These are phyloP conservation scores for Tinamus guttatus DNA, from an alignment of 2,113 vertebrate species.

Conservation along the genomic window DNA sequence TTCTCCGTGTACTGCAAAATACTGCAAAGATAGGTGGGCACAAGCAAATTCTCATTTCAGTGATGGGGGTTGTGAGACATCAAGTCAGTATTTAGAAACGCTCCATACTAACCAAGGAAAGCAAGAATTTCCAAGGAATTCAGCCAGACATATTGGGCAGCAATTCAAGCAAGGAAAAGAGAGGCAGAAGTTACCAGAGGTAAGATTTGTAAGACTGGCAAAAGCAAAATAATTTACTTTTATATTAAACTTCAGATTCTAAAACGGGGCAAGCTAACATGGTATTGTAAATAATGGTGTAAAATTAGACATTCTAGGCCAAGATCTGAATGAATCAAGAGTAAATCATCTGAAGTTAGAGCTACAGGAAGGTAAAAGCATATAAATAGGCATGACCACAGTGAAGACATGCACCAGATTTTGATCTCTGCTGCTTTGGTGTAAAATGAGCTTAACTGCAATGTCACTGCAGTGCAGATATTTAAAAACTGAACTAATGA, in stretches of 20 bases:
- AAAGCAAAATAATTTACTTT: neutral
- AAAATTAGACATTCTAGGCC: neutral
- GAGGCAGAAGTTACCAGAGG: conserved; percentile 76
- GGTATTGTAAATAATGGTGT: neutral
- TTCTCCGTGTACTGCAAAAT: conserved; percentile 64
- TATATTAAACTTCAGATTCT: neutral
- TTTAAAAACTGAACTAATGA: neutral
- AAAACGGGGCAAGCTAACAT: neutral
- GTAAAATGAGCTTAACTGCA: neutral
- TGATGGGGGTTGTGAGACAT: conserved; percentile 63
- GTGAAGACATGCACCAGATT: neutral
- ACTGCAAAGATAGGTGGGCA: conserved; percentile 64
- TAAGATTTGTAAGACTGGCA: conserved; percentile 57
- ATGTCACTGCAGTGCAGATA: neutral
- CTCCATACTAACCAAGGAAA: conserved; percentile 81
- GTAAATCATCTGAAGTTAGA: neutral
- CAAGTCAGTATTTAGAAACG: conserved; percentile 81
- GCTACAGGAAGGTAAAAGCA: neutral
- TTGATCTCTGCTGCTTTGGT: neutral
- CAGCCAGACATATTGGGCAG: conserved; percentile 54
- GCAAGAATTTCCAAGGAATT: conserved; percentile 73
- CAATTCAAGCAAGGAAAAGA: conserved; percentile 70
- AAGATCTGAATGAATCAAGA: neutral
- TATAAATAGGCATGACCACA: neutral
- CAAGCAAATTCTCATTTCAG: conserved; percentile 62